Conservation (phyloP, 2,797 vertebrate genomes). For the Malurus splendens region DNA sequence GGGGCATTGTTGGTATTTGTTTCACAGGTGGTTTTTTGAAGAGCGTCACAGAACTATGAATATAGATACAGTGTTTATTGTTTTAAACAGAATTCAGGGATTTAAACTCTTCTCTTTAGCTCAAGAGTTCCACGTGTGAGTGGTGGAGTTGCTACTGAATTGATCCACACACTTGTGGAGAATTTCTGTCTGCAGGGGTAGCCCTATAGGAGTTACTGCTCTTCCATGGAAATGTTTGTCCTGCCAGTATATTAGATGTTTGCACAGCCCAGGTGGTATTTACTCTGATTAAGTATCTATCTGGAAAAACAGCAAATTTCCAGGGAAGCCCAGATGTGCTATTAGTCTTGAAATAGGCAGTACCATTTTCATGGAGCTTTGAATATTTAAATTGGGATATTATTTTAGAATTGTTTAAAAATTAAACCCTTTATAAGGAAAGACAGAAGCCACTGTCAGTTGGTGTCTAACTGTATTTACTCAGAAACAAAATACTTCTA, state of each 20-base stretch:
- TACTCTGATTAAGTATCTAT: neutral
- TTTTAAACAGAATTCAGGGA: neutral
- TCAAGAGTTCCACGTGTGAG: neutral
- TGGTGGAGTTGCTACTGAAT: neutral
- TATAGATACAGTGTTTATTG: neutral
- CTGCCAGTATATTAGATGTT: neutral
- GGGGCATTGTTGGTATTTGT: neutral
- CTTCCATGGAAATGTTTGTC: neutral
- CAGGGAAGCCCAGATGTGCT: neutral
- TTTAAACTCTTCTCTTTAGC: neutral
- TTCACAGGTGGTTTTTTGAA: neutral
- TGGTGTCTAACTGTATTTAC: neutral
- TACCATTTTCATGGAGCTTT: neutral
- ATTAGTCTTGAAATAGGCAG: neutral
- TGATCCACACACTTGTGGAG: neutral
- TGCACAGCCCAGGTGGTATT: neutral
- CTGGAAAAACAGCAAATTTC: neutral
- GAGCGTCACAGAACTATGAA: neutral
- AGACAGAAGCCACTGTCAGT: neutral
- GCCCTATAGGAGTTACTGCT: neutral
- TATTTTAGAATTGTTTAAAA: neutral
- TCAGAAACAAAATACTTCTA: neutral
- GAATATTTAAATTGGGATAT: neutral
- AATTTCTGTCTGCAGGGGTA: neutral
- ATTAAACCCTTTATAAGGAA: neutral